Conservation (phyloP, 2,888 invertebrate genomes). For the Cryptocephalus moraei region DNA sequence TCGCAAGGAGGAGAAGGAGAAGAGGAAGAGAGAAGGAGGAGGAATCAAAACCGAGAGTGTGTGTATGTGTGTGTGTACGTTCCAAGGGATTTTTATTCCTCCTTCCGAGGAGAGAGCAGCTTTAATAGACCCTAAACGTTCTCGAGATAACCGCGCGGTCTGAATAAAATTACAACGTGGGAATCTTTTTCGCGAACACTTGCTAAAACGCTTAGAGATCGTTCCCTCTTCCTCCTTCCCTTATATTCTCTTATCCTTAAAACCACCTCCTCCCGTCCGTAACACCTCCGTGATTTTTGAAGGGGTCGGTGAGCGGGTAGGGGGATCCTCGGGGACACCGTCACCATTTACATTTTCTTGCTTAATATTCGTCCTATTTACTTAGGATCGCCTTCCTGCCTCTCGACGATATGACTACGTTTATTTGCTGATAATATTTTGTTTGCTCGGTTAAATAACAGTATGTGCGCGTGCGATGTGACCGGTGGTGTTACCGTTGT, state of each 20-base stretch:
- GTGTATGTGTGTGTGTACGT: neutral
- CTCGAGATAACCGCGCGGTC: constrained; percentile 13
- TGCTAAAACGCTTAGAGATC: constrained; percentile 9
- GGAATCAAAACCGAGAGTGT: too few relatives aligned
- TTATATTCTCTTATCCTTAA: too few relatives aligned
- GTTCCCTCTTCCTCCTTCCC: too few relatives aligned
- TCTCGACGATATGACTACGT: neutral
- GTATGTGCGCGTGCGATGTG: too few relatives aligned
- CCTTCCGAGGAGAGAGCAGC: constrained; percentile 5
- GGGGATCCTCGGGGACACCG: too few relatives aligned
- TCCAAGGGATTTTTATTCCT: neutral
- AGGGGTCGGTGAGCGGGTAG: too few relatives aligned
- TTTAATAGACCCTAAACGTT: constrained; percentile 18
- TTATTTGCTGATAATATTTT: neutral
- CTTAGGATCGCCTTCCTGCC: constrained; percentile 16
- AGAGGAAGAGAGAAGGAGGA: too few relatives aligned
- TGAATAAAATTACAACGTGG: constrained; percentile 22
- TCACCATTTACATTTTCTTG: constrained; percentile 18
- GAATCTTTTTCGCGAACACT: constrained; percentile 20
- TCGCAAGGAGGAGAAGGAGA: too few relatives aligned
- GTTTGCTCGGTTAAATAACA: neutral
- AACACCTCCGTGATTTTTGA: too few relatives aligned
- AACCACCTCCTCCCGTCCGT: too few relatives aligned
- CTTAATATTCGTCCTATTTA: constrained; percentile 17
- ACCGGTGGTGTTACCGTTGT: too few relatives aligned